Conservation (phyloP, 2,888 invertebrate species). For the Drosophila mulleri region DNA sequence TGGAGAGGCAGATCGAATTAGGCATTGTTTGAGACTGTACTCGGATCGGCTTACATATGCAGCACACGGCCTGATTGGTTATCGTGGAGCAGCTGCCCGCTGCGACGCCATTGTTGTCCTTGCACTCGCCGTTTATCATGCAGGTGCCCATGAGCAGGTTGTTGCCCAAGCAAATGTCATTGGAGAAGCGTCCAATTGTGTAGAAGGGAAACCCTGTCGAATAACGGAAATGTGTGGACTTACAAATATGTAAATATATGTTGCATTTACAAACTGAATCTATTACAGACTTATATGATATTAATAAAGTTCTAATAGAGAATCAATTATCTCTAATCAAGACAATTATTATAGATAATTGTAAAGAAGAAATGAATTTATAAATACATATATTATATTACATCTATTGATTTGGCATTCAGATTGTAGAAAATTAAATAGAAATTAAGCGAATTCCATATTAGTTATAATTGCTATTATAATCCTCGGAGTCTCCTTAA, state of each 20-base stretch:
- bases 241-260: too few species aligned
- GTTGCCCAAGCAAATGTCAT: slow-evolving; percentile 88
- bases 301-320: too few species aligned
- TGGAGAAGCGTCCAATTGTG: slow-evolving; percentile 91
- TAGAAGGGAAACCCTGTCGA: slow-evolving; percentile 89
- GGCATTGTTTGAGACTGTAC: background rate
- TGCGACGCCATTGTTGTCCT: slow-evolving; percentile 89
- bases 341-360: background rate
- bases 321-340: background rate
- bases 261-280: too few species aligned
- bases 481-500: background rate
- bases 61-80: slow-evolving; percentile 91
- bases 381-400: too few species aligned
- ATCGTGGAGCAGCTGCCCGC: slow-evolving; percentile 90
- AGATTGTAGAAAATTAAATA: too few species aligned
- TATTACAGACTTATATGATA: too few species aligned
- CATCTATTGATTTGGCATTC: too few species aligned
- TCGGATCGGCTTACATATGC: slow-evolving; percentile 88
- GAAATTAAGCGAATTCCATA: too few species aligned
- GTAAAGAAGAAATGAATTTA: background rate
- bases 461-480: too few species aligned
- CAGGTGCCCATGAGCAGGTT: slow-evolving; percentile 91
- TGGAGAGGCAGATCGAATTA: background rate
- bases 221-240: background rate
- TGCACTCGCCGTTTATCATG: slow-evolving; percentile 91